Evolutionary conservation across 2,888 invertebrate species (phyloP).

Genomic region (Hanleya hanleyi): DNA sequence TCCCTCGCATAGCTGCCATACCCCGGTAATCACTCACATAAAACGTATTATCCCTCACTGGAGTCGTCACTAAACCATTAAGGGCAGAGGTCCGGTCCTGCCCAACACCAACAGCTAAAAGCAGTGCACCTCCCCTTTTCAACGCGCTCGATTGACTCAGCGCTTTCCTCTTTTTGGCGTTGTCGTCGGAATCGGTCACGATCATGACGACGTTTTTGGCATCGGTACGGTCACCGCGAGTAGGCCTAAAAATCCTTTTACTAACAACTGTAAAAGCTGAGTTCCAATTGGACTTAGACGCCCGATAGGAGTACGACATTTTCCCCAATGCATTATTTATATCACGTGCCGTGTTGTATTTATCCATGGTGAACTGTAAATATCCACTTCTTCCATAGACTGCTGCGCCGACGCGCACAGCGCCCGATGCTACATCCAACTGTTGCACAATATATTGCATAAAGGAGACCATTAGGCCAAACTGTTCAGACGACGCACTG

Average conservation of each 20-base stretch:
- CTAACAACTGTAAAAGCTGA: not conserved
- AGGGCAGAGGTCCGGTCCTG: not conserved
- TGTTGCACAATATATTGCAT: conserved; percentile 42
- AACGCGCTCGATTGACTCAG: not conserved
- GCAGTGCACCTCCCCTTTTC: not conserved
- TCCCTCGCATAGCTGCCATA: not conserved
- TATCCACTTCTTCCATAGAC: conserved; percentile 49
- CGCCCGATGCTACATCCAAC: conserved; percentile 36
- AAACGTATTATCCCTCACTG: not conserved
- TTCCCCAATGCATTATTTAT: not conserved
- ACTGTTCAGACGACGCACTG: conserved; percentile 15
- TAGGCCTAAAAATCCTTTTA: not conserved
- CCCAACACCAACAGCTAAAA: not conserved
- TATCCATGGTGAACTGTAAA: conserved; percentile 54
- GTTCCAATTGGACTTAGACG: not conserved
- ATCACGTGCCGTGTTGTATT: conserved; percentile 19
- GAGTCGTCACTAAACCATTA: not conserved
- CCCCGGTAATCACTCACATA: not conserved
- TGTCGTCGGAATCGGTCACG: not conserved
- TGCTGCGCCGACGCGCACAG: conserved; percentile 46
- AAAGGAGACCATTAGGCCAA: conserved; percentile 46
- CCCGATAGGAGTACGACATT: not conserved
- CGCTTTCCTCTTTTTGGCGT: not conserved
- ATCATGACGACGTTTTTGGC: conserved; percentile 1
- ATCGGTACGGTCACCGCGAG: not conserved